Evolutionary conservation across 2,888 invertebrate species (phyloP).

Genomic region (Cephus nigrinus): DNA sequence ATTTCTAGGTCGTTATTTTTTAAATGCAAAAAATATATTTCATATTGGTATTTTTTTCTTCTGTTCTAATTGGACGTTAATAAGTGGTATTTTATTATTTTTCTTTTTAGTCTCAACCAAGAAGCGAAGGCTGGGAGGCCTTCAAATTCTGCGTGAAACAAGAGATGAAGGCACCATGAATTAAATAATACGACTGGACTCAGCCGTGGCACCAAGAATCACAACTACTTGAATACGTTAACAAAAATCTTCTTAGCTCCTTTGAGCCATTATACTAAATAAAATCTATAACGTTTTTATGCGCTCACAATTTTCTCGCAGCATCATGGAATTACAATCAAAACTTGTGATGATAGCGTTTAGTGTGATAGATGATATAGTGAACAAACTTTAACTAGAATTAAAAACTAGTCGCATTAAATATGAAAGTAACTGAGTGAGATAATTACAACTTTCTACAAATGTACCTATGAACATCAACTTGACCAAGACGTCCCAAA

Average conservation of each 20-base stretch:
- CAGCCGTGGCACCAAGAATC: not conserved
- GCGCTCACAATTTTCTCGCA: not conserved
- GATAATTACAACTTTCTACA: not conserved
- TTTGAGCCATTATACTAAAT: not conserved
- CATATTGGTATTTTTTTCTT: not conserved
- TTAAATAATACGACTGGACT: not conserved
- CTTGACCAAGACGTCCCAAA: not conserved
- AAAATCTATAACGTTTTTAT: not conserved
- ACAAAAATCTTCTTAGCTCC: not conserved
- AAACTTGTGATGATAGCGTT: not conserved
- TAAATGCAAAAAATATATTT: not conserved
- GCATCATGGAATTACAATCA: not conserved
- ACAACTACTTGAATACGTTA: not conserved
- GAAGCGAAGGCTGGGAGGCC: conserved; percentile 92
- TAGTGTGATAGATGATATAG: not conserved
- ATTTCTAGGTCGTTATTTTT: too few relatives aligned
- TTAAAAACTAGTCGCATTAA: not conserved
- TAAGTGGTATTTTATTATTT: conserved; percentile 17
- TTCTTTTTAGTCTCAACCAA: conserved; percentile 81
- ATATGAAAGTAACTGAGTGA: not conserved
- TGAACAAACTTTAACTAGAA: not conserved
- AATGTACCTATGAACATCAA: not conserved
- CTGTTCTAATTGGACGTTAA: not conserved
- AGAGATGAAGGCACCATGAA: conserved; percentile 81
- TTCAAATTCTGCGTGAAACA: conserved; percentile 91